A percentile compares a stretch with the other conserved stretches of the same genome.
Evolutionary conservation across 2,113 vertebrate species (phyloP).

Genomic region (Aix galericulata): DNA sequence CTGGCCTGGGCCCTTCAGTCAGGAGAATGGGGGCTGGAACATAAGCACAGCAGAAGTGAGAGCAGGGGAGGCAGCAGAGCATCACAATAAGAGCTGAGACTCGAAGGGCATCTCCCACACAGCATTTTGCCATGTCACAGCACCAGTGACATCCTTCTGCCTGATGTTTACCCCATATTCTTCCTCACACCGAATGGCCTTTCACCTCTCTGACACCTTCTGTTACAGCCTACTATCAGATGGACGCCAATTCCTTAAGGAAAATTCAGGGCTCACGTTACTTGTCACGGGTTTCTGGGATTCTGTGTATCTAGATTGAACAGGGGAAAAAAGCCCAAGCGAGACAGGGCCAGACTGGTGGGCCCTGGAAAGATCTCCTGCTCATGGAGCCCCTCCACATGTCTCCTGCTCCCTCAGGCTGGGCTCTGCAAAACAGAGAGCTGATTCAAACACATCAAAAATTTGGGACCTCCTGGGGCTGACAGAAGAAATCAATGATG

Average conservation of each 20-base stretch:
- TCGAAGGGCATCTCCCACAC: background rate
- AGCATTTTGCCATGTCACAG: background rate
- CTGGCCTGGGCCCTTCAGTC: background rate
- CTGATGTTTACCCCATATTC: background rate
- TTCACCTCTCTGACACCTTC: background rate
- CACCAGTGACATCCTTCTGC: background rate
- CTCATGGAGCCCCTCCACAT: background rate
- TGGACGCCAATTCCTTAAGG: background rate
- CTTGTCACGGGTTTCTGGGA: background rate
- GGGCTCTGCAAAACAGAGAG: background rate
- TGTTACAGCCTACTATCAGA: background rate
- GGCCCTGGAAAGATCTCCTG: background rate
- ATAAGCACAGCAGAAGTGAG: background rate
- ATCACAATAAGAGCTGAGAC: background rate
- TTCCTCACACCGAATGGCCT: background rate
- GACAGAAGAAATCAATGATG: background rate
- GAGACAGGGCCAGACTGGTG: background rate
- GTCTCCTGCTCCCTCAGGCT: background rate
- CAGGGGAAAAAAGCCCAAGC: background rate
- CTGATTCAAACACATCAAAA: background rate
- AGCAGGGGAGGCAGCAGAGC: background rate
- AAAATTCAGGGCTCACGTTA: background rate
- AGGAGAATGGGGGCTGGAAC: conserved; percentile 22
- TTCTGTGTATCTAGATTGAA: background rate
- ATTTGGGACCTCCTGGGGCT: background rate